A percentile compares a stretch with the other conserved stretches of the same genome.
Evolutionary conservation across 2,113 vertebrate genomes (phyloP).

Genomic region (Aegithalos caudatus): DNA sequence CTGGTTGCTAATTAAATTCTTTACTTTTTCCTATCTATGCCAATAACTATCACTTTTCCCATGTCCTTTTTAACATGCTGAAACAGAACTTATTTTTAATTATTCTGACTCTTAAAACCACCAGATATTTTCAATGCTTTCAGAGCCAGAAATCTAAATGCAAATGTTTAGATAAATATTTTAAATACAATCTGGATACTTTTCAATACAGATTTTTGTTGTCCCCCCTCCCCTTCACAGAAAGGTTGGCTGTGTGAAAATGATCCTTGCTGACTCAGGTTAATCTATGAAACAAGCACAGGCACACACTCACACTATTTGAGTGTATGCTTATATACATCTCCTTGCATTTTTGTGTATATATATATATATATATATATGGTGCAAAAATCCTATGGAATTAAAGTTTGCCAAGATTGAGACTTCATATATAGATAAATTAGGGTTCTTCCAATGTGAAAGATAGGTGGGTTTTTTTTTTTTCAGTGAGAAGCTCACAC

Average conservation of each 20-base stretch:
- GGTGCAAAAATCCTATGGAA: background rate
- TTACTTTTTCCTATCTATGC: conserved; percentile 7
- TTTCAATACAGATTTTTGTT: background rate
- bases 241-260: background rate
- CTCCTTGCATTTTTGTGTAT: background rate
- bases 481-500: conserved; percentile 66
- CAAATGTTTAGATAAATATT: background rate
- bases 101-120: background rate
- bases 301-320: background rate
- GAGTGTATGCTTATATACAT: background rate
- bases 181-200: background rate
- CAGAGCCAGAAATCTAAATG: background rate
- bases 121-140: background rate
- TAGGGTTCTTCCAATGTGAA: conserved; percentile 12
- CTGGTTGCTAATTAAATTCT: conserved; percentile 61
- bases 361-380: no score
- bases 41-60: conserved; percentile 57
- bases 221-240: rapidly evolving
- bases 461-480: background rate
- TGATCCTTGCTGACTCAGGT: background rate
- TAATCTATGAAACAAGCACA: background rate
- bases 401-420: background rate
- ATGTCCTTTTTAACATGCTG: background rate
- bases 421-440: conserved; percentile 46
- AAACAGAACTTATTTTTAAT: background rate